Evolutionary conservation across 2,797 vertebrate genomes (phyloP), one percentile per base, ranked within the genome.

Genomic region (Sebastes minor): DNA sequence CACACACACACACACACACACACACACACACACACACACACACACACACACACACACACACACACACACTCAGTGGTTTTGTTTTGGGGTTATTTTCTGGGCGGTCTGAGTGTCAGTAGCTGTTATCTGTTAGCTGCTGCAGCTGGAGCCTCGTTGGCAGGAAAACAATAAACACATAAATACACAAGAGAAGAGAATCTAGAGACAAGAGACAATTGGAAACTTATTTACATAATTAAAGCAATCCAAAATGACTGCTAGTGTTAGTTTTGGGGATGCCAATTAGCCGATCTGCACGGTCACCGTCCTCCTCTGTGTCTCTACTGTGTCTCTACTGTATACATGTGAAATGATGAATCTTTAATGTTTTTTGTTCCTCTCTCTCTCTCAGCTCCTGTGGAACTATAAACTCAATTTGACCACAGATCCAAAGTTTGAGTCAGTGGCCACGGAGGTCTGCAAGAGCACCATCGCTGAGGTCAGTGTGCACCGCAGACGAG

Each of bases 321-420:
- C 49, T 52, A 4, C 16, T 46, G 42, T 46, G 42, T 46, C 16
- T 52, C 49, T 52, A 9, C 49, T 52, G 20, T 52, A 9, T 46
- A 18, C 16, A 46, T 46, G 42, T 46, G 42, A 46, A 18, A 46
- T 46, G 28, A 18, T 28, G n/a, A 27, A 22, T 12, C 12, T 55
- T 6, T 53, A 6, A 46, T 8, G 4, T n/a, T 20, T 16, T 13
- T 13, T 65, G 5, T 59, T 13, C 35, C 27, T 49, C 10, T 57
- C 4, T 59, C 53, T 74, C 23, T 10, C 3, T 68, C 89, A 95
- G 95, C 95, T 99, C 46, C 93, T 99, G 71, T 99, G 98, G 98
- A 99, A 98, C 94, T 99, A 98, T 83, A 99, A 99, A 77, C 86
- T 97, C 71, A 99, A 99, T 84, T 92, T 99, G 90, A 99, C 98